phyloP scores from a whole-genome alignment of 2,113 vertebrate species.

The Myodes glareolus region DNA sequence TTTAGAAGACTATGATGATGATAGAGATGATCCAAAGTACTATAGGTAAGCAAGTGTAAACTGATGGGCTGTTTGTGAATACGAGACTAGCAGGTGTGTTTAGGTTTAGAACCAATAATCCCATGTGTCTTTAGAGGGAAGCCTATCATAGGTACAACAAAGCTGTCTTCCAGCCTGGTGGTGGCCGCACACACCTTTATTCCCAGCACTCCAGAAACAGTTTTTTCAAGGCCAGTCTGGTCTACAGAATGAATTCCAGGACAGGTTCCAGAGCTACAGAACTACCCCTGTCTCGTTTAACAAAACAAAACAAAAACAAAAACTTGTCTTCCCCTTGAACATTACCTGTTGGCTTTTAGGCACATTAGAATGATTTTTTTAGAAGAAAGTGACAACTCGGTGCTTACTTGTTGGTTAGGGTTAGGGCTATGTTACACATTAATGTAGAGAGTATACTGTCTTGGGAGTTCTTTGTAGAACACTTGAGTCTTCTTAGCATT shows the following conservation, averaged over 20 bases:
- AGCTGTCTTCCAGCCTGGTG: background rate
- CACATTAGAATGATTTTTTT: background rate
- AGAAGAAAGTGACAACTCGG: background rate
- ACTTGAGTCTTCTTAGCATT: background rate
- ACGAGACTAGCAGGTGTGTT: too few relatives aligned
- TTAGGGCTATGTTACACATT: background rate
- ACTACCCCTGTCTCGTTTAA: too few relatives aligned
- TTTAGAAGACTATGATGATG: constrained; percentile 99
- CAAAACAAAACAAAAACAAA: background rate
- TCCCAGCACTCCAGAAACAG: too few relatives aligned
- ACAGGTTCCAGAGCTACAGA: too few relatives aligned
- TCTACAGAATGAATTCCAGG: too few relatives aligned
- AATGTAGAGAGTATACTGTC: background rate
- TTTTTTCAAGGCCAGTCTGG: too few relatives aligned
- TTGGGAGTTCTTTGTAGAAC: background rate
- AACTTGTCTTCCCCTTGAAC: background rate
- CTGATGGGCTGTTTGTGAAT: background rate
- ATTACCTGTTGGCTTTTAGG: background rate
- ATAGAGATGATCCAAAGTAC: constrained; percentile 98
- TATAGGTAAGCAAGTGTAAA: constrained; percentile 89
- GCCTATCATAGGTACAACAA: background rate
- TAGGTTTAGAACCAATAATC: background rate
- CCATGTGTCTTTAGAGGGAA: background rate
- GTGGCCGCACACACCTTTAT: too few relatives aligned
- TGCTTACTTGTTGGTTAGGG: background rate